Evolutionary conservation across 1,140 invertebrate species (phyloP).

Genomic region (Amyelois transitella): DNA sequence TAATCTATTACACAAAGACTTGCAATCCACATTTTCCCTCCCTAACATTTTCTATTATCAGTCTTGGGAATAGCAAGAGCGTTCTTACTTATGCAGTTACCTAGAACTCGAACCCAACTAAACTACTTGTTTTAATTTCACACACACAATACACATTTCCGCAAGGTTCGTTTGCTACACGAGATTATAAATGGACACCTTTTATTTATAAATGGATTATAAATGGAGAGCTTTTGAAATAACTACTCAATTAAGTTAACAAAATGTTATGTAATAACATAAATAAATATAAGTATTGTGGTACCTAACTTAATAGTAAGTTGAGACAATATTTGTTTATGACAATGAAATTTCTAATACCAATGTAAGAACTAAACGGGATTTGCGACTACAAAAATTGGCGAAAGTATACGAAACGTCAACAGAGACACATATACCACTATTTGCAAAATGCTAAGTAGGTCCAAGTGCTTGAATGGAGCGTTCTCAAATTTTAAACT

Average conservation of each 20-base stretch:
- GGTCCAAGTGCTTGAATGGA: not conserved
- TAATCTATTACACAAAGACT: too few species aligned
- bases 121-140: not conserved
- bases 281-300: too few species aligned
- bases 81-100: not conserved
- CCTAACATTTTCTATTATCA: not conserved
- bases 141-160: not conserved
- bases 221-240: not conserved
- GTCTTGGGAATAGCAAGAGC: not conserved
- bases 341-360: not conserved
- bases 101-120: not conserved
- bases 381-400: not conserved
- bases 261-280: too few species aligned
- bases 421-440: not conserved
- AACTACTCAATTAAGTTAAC: too few species aligned
- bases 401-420: not conserved
- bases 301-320: not conserved
- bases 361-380: not conserved
- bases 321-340: not conserved
- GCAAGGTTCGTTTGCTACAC: not conserved
- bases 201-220: not conserved
- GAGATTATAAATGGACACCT: not conserved
- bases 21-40: not conserved
- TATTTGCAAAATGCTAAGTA: not conserved
- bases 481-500: not conserved